Evolutionary conservation across 2,797 vertebrate species (phyloP).

Genomic region (Erethizon dorsatum): DNA sequence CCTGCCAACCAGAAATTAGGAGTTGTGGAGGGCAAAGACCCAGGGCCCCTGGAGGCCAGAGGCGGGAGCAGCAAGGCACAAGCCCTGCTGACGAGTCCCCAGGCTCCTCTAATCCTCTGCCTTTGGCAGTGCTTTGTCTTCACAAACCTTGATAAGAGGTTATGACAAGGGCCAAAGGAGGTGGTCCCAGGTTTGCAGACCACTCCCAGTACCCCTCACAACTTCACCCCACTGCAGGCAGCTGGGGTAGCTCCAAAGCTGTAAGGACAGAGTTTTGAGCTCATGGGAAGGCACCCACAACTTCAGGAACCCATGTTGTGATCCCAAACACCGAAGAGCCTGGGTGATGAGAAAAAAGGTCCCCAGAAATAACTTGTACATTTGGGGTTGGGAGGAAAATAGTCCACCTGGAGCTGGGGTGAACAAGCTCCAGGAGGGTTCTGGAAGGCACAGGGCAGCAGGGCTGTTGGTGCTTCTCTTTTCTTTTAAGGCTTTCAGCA

Average conservation of each 20-base stretch:
- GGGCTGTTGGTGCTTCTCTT: background rate
- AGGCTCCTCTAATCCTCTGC: conserved; percentile 22
- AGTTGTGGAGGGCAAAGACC: conserved; percentile 57
- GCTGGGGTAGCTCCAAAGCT: background rate
- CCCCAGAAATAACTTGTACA: background rate
- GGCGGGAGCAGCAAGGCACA: conserved; percentile 26
- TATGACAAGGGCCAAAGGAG: background rate
- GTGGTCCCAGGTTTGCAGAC: background rate
- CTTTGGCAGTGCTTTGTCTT: background rate
- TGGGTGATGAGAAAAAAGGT: background rate
- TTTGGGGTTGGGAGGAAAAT: background rate
- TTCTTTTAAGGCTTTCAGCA: conserved; percentile 4
- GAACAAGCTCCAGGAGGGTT: background rate
- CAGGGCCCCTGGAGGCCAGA: conserved; percentile 61
- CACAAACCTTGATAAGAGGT: background rate
- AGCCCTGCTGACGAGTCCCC: conserved; percentile 42
- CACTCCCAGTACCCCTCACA: background rate
- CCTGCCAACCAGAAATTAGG: conserved; percentile 77
- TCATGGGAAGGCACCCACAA: background rate
- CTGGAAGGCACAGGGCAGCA: background rate
- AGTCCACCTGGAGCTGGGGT: background rate
- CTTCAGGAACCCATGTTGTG: background rate
- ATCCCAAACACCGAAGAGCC: conserved; percentile 20
- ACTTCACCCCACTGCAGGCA: background rate
- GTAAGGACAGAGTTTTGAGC: background rate